These are phyloP conservation scores for Timandra comae DNA, from an alignment of 2,888 invertebrate genomes.

Conservation along the genomic window DNA sequence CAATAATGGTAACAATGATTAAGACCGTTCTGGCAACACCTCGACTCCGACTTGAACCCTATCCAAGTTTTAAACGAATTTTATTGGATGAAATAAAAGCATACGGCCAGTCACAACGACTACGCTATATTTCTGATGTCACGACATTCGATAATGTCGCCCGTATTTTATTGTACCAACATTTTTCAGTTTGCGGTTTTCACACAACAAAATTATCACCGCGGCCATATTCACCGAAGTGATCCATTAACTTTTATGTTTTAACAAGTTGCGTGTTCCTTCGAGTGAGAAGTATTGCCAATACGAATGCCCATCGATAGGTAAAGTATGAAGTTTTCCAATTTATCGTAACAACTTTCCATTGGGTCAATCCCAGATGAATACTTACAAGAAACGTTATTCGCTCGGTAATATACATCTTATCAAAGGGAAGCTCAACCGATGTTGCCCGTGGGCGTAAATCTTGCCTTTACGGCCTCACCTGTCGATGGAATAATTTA, in stretches of 20 bases:
- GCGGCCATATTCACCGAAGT: conserved; percentile 35
- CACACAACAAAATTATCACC: conserved; percentile 37
- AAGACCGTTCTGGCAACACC: conserved; percentile 41
- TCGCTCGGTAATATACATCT: conserved; percentile 69
- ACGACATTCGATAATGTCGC: conserved; percentile 37
- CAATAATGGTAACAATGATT: conserved; percentile 52
- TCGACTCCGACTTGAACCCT: conserved; percentile 45
- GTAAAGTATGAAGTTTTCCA: conserved; percentile 45
- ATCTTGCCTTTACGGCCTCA: conserved; percentile 75
- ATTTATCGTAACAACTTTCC: conserved; percentile 50
- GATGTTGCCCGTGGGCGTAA: conserved; percentile 64
- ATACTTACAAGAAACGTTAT: conserved; percentile 59
- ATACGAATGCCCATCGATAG: too few species aligned
- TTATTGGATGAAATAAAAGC: conserved; percentile 54
- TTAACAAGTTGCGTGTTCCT: conserved; percentile 16
- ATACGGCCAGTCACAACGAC: conserved; percentile 31
- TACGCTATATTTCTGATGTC: conserved; percentile 39
- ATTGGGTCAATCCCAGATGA: conserved; percentile 57
- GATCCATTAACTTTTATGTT: conserved; percentile 41
- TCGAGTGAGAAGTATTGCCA: too few species aligned
- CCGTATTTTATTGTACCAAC: conserved; percentile 37
- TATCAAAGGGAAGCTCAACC: conserved; percentile 63
- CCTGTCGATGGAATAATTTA: conserved; percentile 76
- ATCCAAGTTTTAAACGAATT: conserved; percentile 66
- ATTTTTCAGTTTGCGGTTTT: conserved; percentile 38